phyloP scores from a whole-genome alignment of 2,888 invertebrate species.

The Ischnus inquisitorius region DNA sequence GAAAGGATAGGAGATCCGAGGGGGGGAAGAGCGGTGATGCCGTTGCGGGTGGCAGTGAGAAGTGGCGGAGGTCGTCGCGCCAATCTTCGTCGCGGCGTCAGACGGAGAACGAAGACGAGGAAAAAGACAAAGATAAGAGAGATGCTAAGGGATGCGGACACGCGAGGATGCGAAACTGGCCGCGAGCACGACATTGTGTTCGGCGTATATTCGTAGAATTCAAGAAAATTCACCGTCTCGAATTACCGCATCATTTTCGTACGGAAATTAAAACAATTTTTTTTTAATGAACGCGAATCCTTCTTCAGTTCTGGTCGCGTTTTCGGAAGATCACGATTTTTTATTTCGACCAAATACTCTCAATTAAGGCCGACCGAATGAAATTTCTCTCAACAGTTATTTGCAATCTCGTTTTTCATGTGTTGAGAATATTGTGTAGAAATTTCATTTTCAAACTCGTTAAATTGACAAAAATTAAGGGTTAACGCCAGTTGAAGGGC shows the following conservation, averaged over 20 bases:
- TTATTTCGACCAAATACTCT: too few species aligned
- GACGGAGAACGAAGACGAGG: neutral
- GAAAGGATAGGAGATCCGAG: constrained; percentile 54
- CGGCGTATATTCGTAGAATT: constrained; percentile 2
- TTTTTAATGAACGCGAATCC: too few species aligned
- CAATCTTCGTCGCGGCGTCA: constrained; percentile 46
- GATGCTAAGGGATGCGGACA: constrained; percentile 40
- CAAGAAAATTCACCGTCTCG: constrained; percentile 21
- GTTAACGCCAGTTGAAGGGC: too few species aligned
- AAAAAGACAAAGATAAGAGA: neutral
- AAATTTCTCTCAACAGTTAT: too few species aligned
- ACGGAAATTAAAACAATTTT: neutral
- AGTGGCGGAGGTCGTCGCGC: constrained; percentile 43
- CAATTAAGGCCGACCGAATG: too few species aligned
- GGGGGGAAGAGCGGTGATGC: constrained; percentile 30
- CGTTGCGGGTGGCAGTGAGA: constrained; percentile 50
- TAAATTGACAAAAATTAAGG: too few species aligned
- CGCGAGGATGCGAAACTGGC: constrained; percentile 46
- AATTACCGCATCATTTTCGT: neutral
- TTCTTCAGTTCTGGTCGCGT: too few species aligned
- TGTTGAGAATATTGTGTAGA: too few species aligned
- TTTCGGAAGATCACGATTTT: too few species aligned
- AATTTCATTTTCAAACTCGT: too few species aligned
- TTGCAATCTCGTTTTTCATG: too few species aligned
- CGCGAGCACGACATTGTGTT: constrained; percentile 54